Evolutionary conservation across 1,140 invertebrate genomes (phyloP).

Genomic region (Brachionus plicatilis): DNA sequence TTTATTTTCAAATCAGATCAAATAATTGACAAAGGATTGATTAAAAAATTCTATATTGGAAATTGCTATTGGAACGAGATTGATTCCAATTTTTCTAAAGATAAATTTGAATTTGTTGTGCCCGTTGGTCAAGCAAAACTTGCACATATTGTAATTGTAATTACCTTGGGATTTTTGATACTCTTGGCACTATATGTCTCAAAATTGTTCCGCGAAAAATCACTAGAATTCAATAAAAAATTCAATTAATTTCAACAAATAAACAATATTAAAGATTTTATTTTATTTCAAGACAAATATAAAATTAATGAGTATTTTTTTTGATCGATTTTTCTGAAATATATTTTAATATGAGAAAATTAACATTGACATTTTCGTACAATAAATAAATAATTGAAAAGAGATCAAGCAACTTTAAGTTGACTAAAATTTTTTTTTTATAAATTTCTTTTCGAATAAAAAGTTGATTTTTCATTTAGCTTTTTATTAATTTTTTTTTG

Average conservation of each 20-base stretch:
- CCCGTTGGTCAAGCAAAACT: neutral
- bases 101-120: neutral
- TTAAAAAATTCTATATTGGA: neutral
- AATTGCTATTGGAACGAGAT: neutral
- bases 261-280: neutral
- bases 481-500: no score
- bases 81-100: neutral
- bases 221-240: neutral
- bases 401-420: neutral
- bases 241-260: neutral
- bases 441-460: no score
- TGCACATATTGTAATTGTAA: neutral
- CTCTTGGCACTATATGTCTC: neutral
- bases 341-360: neutral
- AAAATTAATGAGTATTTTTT: neutral
- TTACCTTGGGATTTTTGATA: conserved; percentile 12
- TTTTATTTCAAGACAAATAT: neutral
- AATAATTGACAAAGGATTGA: neutral
- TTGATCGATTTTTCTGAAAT: neutral
- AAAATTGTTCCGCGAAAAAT: neutral
- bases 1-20: neutral
- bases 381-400: neutral
- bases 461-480: no score
- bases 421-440: no score
- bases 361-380: neutral